Base-by-base conservation (phyloP, 2,113 vertebrate species). In the Petromus typicus region DNA sequence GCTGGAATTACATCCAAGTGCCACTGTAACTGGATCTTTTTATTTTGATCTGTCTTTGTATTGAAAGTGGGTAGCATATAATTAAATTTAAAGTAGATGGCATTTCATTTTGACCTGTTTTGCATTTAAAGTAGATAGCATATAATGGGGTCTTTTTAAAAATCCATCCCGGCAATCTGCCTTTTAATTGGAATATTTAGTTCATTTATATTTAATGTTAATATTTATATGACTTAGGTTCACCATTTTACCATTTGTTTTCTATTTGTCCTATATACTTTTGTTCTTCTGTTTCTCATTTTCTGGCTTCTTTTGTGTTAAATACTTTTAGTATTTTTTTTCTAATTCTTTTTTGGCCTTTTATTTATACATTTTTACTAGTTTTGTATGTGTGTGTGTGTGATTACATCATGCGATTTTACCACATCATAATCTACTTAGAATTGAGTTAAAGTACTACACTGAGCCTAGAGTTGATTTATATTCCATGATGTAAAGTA, bases 61-160 rank as follows among this genome's bases (percentile, higher is more conserved):
- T 83, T 76, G 76, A 37, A 48, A 89, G 66, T 82, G n/a, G n/a
- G n/a, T n/a, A n/a, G n/a, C n/a, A n/a, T n/a, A n/a, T n/a, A n/a
- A n/a, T n/a, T n/a, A n/a, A n/a, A n/a, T n/a, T n/a, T n/a, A n/a
- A n/a, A n/a, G n/a, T n/a, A n/a, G n/a, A n/a, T n/a, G n/a, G n/a
- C n/a, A n/a, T n/a, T n/a, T n/a, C n/a, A n/a, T n/a, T n/a, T n/a
- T n/a, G n/a, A n/a, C n/a, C n/a, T n/a, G n/a, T n/a, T n/a, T n/a
- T n/a, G n/a, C n/a, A n/a, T n/a, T n/a, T n/a, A n/a, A n/a, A n/a
- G n/a, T n/a, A 82, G 86, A 83, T 10, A 83, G 78, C 56, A 16
- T 75, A n/a, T 89, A 57, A 75, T 80, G 56, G 16, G 67, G 67
- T 94, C 81, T 85, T 54, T 83, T 92, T 76, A 54, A 92, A 54